phyloP scores from a whole-genome alignment of 2,888 invertebrate species.

The Junonia oenone region DNA sequence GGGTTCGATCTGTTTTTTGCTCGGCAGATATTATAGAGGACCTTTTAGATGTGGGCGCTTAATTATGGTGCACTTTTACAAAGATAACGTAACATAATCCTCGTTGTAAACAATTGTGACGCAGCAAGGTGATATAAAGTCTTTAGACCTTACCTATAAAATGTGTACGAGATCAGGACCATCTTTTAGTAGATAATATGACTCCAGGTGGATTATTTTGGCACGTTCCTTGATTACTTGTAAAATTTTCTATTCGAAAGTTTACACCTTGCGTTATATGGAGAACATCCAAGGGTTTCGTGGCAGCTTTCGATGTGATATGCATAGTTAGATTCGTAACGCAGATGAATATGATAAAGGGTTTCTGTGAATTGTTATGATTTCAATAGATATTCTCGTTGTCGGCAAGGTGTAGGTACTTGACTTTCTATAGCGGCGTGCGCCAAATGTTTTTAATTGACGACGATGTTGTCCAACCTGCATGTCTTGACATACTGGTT shows the following conservation, averaged over 20 bases:
- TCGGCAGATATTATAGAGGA: conserved; percentile 46
- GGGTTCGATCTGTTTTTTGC: conserved; percentile 48
- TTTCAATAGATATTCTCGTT: conserved; percentile 46
- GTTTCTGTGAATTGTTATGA: conserved; percentile 62
- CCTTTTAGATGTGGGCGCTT: conserved; percentile 71
- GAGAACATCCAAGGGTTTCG: conserved; percentile 6
- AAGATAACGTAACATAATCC: conserved; percentile 77
- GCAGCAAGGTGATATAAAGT: conserved; percentile 57
- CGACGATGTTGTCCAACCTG: conserved; percentile 27
- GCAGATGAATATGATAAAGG: conserved; percentile 71
- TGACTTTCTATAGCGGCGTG: conserved; percentile 47
- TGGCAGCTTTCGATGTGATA: conserved; percentile 26
- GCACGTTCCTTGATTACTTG: conserved; percentile 59
- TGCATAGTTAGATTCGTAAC: conserved; percentile 35
- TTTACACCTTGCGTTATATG: conserved; percentile 45
- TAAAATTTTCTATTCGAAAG: not conserved
- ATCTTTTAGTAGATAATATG: conserved; percentile 49
- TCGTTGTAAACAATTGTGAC: conserved; percentile 64
- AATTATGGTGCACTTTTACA: conserved; percentile 69
- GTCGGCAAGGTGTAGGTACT: conserved; percentile 58
- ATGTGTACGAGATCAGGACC: conserved; percentile 52
- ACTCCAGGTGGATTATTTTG: conserved; percentile 53
- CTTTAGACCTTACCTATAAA: conserved; percentile 45
- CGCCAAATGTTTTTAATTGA: conserved; percentile 35
- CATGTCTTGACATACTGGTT: conserved; percentile 27